Conservation (phyloP, 2,888 invertebrate species). For the Ceratothoa steindachneri region DNA sequence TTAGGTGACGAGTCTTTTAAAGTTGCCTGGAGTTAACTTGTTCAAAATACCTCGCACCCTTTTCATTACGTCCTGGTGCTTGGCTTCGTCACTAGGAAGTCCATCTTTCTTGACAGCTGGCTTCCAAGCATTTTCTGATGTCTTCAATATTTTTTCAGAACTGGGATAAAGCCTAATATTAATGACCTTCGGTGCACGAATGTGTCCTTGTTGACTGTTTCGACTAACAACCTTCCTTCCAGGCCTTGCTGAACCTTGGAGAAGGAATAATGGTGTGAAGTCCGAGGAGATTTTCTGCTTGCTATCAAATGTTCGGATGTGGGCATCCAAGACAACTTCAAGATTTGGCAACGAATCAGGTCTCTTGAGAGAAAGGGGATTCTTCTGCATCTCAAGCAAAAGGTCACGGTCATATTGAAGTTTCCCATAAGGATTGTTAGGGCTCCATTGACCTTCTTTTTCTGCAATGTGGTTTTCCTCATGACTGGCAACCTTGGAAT, state of each 20-base stretch:
- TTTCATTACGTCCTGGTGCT: conserved; percentile 56
- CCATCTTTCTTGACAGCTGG: conserved; percentile 57
- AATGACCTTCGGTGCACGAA: conserved; percentile 22
- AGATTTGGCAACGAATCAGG: conserved; percentile 67
- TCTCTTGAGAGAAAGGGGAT: conserved; percentile 68
- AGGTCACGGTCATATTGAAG: conserved; percentile 78
- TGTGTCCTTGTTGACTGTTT: conserved; percentile 33
- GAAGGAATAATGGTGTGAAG: background rate
- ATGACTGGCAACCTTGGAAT: conserved; percentile 12
- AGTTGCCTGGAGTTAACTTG: conserved; percentile 91
- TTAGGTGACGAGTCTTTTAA: conserved; percentile 73
- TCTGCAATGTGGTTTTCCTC: background rate
- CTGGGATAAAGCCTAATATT: conserved; percentile 58
- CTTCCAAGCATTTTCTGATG: conserved; percentile 87
- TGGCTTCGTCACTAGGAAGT: conserved; percentile 52
- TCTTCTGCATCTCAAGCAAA: conserved; percentile 69
- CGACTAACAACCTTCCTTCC: background rate
- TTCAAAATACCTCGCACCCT: conserved; percentile 83
- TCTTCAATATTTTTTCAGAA: conserved; percentile 65
- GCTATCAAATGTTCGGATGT: background rate
- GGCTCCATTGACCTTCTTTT: conserved; percentile 36
- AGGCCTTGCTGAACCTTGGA: conserved; percentile 11
- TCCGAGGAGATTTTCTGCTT: background rate
- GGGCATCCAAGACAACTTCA: conserved; percentile 56
- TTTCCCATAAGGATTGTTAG: conserved; percentile 60